Base-by-base conservation (phyloP, 2,888 invertebrate species). In the Ellobium chinense region DNA sequence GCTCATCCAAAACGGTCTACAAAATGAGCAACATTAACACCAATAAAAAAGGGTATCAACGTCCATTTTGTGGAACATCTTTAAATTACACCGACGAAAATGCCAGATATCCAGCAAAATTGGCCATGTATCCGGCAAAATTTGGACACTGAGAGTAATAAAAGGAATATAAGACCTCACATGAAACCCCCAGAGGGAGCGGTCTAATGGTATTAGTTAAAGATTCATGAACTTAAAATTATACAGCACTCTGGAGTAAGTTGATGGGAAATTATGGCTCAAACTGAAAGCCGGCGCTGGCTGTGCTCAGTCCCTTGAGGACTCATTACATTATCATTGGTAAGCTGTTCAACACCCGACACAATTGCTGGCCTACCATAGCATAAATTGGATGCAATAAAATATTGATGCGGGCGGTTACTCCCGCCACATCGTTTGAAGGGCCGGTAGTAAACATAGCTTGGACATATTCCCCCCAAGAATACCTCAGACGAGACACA, bases 181-280 rank as follows among this genome's bases (percentile, higher is more conserved):
- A 60, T 24, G 31, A 27, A 65, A 31, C 24, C 9, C 29, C 7
- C 65, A 2, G 27, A 31, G 31, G 65, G 31, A 65, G 9, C 29
- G 27, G 18, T 65, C 65, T 31, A 65, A 65, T 31, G 65, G 65
- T 65, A 29, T 65, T 31, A 65, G 65, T 65, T 65, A 65, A 65
- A 65, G 29, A 65, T 65, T 65, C 65, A 65, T 65, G 65, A 65
- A 65, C 65, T 31, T 65, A 31, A 65, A 65, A 65, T 65, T 65
- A 65, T 65, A 65, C 65, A 65, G 65, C 65, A 65, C 65, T 65
- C 65, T 5, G 7, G 65, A 9, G 65, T 29, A 65, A 65, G 65
- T 65, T 65, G 65, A 65, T 65, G 65, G 65, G 29, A 65, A 65
- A 65, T 31, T 65, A 7, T 65, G 65, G 60, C 12, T 31, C 12